Evolutionary conservation across 2,113 vertebrate genomes (phyloP).

Genomic region (Antennarius striatus): DNA sequence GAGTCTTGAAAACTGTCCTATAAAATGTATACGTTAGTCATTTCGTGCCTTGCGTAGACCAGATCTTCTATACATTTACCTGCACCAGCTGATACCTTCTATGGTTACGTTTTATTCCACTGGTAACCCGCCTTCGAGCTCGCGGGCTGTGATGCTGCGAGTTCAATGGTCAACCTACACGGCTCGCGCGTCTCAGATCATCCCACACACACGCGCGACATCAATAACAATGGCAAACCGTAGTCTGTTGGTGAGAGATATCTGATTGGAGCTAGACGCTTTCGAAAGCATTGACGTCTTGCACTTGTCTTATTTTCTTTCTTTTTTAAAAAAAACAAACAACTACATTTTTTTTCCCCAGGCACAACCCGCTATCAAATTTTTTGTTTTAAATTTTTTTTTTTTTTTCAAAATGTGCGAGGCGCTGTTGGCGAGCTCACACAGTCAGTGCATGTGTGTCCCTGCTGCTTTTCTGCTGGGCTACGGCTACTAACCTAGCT

Average conservation of each 20-base stretch:
- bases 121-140: constrained; percentile 40
- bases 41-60: background rate
- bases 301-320: constrained; percentile 10
- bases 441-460: constrained; percentile 75
- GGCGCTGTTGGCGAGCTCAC: constrained; percentile 71
- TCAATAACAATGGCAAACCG: constrained; percentile 77
- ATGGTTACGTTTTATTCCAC: background rate
- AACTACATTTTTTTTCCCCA: background rate
- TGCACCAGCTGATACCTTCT: background rate
- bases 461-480: constrained; percentile 71
- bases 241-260: constrained; percentile 62
- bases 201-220: constrained; percentile 66
- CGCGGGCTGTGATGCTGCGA: constrained; percentile 29
- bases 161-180: constrained; percentile 63
- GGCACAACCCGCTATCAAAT: background rate
- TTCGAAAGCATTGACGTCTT: constrained; percentile 9
- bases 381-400: constrained; percentile 27
- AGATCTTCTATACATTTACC: background rate
- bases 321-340: too few species aligned
- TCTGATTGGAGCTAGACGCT: constrained; percentile 47
- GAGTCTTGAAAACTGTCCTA: background rate
- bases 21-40: background rate
- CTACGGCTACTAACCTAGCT: constrained; percentile 76
- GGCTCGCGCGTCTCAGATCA: constrained; percentile 59
- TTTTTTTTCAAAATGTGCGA: constrained; percentile 68